Evolutionary conservation across 1,140 invertebrate genomes (phyloP).

Genomic region (Batillaria attramentaria): DNA sequence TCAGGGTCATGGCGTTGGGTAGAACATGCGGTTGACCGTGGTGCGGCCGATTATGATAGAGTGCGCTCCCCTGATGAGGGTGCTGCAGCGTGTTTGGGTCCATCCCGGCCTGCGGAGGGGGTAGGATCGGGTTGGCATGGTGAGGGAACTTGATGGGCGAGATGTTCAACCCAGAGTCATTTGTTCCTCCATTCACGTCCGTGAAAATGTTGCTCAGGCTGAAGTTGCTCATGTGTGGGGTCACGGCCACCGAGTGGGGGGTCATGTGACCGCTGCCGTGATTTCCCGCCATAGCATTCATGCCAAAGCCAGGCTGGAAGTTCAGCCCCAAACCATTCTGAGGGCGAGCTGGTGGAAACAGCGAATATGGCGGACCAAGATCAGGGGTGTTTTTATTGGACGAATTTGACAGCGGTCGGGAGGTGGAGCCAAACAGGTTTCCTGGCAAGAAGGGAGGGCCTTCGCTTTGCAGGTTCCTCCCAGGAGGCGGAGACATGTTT

Average conservation of each 20-base stretch:
- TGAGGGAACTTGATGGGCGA: constrained; percentile 72
- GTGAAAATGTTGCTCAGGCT: constrained; percentile 70
- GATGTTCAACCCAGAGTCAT: constrained; percentile 65
- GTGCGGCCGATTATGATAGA: constrained; percentile 64
- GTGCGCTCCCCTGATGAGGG: constrained; percentile 61
- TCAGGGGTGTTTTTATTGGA: constrained; percentile 61
- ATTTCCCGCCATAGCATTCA: constrained; percentile 67
- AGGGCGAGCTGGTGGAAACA: constrained; percentile 65
- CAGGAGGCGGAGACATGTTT: constrained; percentile 65
- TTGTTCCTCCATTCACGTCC: constrained; percentile 63
- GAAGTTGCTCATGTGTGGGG: constrained; percentile 71
- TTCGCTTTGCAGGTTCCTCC: constrained; percentile 58
- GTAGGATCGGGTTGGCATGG: constrained; percentile 61
- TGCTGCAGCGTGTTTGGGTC: constrained; percentile 68
- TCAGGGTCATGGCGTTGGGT: constrained; percentile 67
- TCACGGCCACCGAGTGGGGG: constrained; percentile 64
- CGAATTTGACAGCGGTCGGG: constrained; percentile 57
- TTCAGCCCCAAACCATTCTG: constrained; percentile 71
- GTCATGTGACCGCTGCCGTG: constrained; percentile 59
- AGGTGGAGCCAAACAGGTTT: constrained; percentile 60
- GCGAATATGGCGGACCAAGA: constrained; percentile 62
- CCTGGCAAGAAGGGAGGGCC: constrained; percentile 61
- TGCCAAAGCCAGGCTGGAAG: constrained; percentile 70
- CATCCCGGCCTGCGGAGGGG: constrained; percentile 57
- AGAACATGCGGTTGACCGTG: constrained; percentile 63